phyloP scores from a whole-genome alignment of 1,140 invertebrate genomes.

The Zaprionus ghesquierei region DNA sequence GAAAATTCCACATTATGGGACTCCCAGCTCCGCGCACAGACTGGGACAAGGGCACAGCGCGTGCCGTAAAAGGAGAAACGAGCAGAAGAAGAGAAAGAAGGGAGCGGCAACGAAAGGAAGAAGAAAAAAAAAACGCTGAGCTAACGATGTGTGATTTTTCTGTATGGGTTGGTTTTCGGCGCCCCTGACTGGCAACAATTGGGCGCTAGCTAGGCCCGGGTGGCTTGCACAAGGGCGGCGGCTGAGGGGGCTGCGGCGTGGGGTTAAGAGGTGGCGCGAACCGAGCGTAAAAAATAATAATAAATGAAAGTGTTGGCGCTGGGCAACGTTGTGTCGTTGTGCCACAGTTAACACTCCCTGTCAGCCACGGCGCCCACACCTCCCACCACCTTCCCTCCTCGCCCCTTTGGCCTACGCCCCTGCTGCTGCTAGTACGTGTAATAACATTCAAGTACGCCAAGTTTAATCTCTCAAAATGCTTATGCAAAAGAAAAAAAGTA shows the following conservation, averaged over 20 bases:
- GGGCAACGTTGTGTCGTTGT: slow-evolving; percentile 30
- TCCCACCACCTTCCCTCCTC: not conserved
- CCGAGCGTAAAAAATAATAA: slow-evolving; percentile 73
- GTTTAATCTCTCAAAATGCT: slow-evolving; percentile 81
- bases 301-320: slow-evolving; percentile 79
- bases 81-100: not conserved
- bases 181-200: slow-evolving; percentile 3
- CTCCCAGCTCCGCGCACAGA: slow-evolving; percentile 42
- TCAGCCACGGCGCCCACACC: not conserved
- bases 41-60: slow-evolving; percentile 43
- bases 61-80: slow-evolving; percentile 22
- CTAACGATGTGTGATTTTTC: slow-evolving; percentile 81
- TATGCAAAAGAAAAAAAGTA: slow-evolving; percentile 69
- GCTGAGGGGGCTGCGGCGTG: not conserved
- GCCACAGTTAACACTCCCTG: not conserved
- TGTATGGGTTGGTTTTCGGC: slow-evolving; percentile 64
- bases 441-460: slow-evolving; percentile 80
- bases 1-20: slow-evolving; percentile 80
- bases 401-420: not conserved
- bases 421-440: slow-evolving; percentile 63
- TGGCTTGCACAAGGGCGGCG: not conserved
- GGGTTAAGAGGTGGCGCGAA: slow-evolving; percentile 52
- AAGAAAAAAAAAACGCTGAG: slow-evolving; percentile 65
- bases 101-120: not conserved
- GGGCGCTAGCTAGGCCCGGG: slow-evolving; percentile 2